phyloP scores from a whole-genome alignment of 2,113 vertebrate genomes.

The Indicator indicator region DNA sequence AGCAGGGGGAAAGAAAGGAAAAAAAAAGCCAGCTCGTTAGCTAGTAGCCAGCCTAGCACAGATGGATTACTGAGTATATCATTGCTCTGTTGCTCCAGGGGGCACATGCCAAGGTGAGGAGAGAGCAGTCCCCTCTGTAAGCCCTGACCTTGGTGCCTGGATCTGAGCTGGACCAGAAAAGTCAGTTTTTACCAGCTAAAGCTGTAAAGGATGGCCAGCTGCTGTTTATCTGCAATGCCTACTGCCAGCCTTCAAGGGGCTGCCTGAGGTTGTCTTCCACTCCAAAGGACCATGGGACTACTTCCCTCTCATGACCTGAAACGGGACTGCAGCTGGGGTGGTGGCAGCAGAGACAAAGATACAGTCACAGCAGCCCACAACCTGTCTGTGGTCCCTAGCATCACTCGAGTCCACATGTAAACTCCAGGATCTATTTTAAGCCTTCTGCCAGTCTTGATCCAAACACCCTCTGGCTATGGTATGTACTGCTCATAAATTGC shows the following conservation, averaged over 20 bases:
- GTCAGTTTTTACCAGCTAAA: neutral
- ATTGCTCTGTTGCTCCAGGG: neutral
- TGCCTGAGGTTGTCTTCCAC: neutral
- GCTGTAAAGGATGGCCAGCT: neutral
- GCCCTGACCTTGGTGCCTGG: neutral
- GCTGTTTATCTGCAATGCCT: neutral
- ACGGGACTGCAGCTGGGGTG: fast-evolving
- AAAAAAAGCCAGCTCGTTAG: neutral
- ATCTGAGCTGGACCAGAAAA: neutral
- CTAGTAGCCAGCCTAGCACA: neutral
- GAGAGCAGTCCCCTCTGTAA: neutral
- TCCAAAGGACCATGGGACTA: neutral
- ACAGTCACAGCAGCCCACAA: neutral
- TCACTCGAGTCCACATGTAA: neutral
- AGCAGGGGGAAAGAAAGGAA: too few relatives aligned
- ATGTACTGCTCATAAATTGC: neutral
- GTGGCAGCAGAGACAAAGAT: neutral
- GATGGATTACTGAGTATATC: neutral
- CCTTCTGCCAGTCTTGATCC: neutral
- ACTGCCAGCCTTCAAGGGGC: fast-evolving
- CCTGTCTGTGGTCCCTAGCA: neutral
- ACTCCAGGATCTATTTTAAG: neutral
- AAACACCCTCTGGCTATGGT: neutral
- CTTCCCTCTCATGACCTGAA: neutral
- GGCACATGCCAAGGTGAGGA: neutral